Conservation (phyloP, 2,888 invertebrate species). For the Amblyjoppa proteus region DNA sequence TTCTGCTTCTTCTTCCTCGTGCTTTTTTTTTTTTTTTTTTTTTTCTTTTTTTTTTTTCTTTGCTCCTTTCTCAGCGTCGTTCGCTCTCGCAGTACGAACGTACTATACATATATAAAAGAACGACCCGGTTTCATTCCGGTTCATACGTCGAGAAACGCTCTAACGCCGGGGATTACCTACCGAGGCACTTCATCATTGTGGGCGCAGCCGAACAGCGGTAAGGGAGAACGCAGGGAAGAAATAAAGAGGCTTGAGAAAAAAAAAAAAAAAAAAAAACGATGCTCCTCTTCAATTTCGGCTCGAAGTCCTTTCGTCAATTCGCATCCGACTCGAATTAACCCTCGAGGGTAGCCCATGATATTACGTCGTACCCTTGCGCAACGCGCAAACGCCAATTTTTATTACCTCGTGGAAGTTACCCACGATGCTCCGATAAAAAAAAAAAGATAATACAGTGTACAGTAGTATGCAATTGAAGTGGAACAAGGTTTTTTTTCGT, state of each 20-base stretch:
- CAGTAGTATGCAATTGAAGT: too few relatives aligned
- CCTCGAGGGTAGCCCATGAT: conserved; percentile 15
- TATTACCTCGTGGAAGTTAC: background rate
- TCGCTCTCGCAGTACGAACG: conserved; percentile 42
- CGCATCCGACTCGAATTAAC: conserved; percentile 14
- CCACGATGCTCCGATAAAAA: background rate
- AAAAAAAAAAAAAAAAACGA: conserved; percentile 31
- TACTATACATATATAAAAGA: conserved; percentile 57
- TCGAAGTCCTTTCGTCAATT: conserved; percentile 30
- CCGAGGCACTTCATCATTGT: conserved; percentile 66
- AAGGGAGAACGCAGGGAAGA: conserved; percentile 49
- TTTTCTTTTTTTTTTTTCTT: conserved; percentile 11
- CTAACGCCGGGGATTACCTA: conserved; percentile 62
- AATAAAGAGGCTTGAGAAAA: conserved; percentile 27
- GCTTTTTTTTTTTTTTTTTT: conserved; percentile 14
- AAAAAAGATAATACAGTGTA: background rate
- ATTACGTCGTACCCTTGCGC: background rate
- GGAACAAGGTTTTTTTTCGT: too few relatives aligned
- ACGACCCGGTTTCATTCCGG: conserved; percentile 61
- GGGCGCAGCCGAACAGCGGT: conserved; percentile 40
- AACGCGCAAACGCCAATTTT: conserved; percentile 76
- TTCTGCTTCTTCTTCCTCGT: conserved; percentile 11
- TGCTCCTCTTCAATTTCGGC: conserved; percentile 29
- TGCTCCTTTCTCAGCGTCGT: conserved; percentile 3
- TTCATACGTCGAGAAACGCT: conserved; percentile 63